Evolutionary conservation across 2,113 vertebrate species (phyloP), one percentile per base, ranked within the genome.

Genomic region (Guaruba guarouba): DNA sequence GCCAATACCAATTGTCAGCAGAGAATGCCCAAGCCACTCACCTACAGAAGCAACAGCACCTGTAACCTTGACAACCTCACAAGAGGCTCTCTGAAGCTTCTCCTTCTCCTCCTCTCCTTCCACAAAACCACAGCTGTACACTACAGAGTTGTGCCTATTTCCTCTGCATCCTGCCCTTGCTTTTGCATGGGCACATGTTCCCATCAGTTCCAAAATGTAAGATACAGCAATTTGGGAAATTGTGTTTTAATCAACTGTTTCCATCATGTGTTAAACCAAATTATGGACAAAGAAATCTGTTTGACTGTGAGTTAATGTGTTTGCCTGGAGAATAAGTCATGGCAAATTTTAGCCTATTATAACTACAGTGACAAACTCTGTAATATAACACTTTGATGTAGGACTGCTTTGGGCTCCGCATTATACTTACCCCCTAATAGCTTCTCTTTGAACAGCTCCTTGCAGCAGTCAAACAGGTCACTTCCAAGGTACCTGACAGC

Each of bases 51-150:
- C 41, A 80, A 54, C 2, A 39, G 63, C 48, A 82, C 70, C 94
- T 90, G 89, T 86, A 96, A 92, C 77, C 90, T 19, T 84, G 92
- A 81, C 78, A 95, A 86, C 73, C 67, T 77, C 4, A 1, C 44
- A 82, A 86, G 64, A 66, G 35, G 55, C 24, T 73, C 64, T 91
- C 82, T 33, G 54, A 81, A 61, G 74, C 41, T 55, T 79, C 28
- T 84, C 13, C 29, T 94, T 66, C 29, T 94, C 70, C 37, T 85
- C 61, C 24, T 51, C 81, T 63, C 77, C 51, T 74, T 81, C 25
- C 49, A 52, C 55, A 78, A 77, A 86, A 74, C 80, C 69, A 51
- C 70, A 90, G 76, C 61, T 70, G 25, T 70, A 41, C 6, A 4
- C 67, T 37, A 41, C 2, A 0, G 48, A 82, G 39, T 10, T 49